These are phyloP conservation scores for Halichondria panicea DNA, from an alignment of 37 sponge, comb jelly and placozoan species.

Conservation along the genomic window DNA sequence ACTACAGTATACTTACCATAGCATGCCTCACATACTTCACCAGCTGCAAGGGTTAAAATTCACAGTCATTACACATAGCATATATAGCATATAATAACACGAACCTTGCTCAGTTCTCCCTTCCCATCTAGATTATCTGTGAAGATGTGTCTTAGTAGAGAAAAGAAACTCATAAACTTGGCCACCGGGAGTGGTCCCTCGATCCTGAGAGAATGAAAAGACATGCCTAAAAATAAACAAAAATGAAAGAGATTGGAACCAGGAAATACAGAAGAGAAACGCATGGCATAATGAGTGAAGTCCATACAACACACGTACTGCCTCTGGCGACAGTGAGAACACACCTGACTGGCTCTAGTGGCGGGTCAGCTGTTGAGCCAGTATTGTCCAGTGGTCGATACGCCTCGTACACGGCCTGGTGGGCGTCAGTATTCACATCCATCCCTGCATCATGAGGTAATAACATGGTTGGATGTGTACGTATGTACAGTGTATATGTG, in stretches of 20 bases:
- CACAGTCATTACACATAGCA: no score
- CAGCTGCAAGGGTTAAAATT: neutral
- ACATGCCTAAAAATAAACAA: neutral
- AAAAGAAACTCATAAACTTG: conserved; percentile 64
- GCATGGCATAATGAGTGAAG: no score
- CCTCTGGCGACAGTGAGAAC: no score
- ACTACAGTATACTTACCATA: neutral
- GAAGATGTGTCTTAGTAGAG: conserved; percentile 47
- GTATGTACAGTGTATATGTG: no score
- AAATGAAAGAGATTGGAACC: no score
- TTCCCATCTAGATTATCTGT: conserved; percentile 49
- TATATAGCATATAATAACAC: conserved; percentile 5
- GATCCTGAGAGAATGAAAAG: conserved; percentile 29
- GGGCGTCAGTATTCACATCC: no score
- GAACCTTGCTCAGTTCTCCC: conserved; percentile 66
- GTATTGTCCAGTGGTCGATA: conserved; percentile 32
- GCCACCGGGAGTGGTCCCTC: conserved; percentile 29
- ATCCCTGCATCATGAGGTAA: no score
- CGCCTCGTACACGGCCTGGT: conserved; percentile 22
- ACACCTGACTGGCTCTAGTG: conserved; percentile 33
- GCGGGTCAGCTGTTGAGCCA: conserved; percentile 5
- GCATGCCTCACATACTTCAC: conserved; percentile 1
- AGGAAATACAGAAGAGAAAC: no score
- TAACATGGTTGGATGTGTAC: no score
- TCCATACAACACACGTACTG: no score